Base-by-base conservation (phyloP, 1,140 invertebrate genomes). In the Yoshiicerus persimilis region DNA sequence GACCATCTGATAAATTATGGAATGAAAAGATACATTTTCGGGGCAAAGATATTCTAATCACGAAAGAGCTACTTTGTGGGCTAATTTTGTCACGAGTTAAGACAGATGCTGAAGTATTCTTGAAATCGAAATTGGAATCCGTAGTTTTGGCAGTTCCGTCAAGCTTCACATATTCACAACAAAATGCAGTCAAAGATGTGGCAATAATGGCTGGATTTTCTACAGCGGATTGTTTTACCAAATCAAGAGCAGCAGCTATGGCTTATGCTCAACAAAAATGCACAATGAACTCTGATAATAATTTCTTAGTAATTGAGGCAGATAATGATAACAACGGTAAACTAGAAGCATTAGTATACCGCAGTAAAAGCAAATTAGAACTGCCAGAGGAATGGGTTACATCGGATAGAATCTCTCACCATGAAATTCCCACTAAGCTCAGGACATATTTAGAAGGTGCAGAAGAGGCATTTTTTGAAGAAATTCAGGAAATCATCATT, bases 201-300 rank as follows among this genome's bases (percentile, higher is more conserved):
- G 91, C 87, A 25, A 38, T 39, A 20, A 92, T 92, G 64, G 91
- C 91, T 66, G 93, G 92, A 80, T 87, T 93, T 23, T 93, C 92
- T 86, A 92, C 93, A 6, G 77, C 93, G 23, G 87, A 93, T 86
- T 90, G 93, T 8, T 93, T 94, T 66, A 93, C 92, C 89, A 93
- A 91, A 83, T 88, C 90, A 0, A 89, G 93, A 88, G 92, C 93
- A 38, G 93, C 93, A 13, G 91, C 92, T 1, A 87, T 94, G 23
- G 92, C 93, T 4, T 94, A 93, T 90, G 93, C 93, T n/a, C 6
- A 66, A 66, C 8, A 0, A 30, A 2, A 4, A 11, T 1, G 1
- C 23, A 20, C 4, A 10, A n/a, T n/a, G n/a, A 13, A 3, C 8
- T 4, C n/a, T 27, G 8, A 2, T 6, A 66, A 11, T 8, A 66